A percentile compares a stretch with the other conserved stretches of the same genome.
These are phyloP conservation scores for Acrocephalus scirpaceus DNA, from an alignment of 2,797 vertebrate genomes.

Conservation along the genomic window DNA sequence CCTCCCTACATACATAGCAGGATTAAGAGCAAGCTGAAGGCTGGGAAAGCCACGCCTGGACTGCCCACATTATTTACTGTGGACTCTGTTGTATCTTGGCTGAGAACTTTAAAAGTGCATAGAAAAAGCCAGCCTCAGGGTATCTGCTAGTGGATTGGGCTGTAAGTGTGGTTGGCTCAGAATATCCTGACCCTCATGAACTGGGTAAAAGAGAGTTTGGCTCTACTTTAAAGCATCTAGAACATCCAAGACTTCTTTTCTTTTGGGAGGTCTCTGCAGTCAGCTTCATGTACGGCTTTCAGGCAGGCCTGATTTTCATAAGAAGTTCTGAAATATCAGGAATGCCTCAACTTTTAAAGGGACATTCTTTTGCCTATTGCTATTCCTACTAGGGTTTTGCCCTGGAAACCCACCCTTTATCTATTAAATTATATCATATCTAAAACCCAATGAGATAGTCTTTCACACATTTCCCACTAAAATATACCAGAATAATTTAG, in stretches of 20 bases:
- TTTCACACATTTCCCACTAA: not conserved
- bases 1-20: not conserved
- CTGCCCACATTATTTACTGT: not conserved
- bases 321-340: not conserved
- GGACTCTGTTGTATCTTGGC: not conserved
- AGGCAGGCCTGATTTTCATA: not conserved
- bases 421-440: not conserved
- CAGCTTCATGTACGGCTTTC: not conserved
- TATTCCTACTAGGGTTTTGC: not conserved
- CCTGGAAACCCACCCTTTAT: not conserved
- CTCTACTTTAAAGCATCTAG: not conserved
- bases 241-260: not conserved
- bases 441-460: not conserved
- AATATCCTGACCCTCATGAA: not conserved
- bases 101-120: not conserved
- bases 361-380: not conserved
- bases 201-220: not conserved
- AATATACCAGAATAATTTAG: not conserved
- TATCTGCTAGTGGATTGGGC: not conserved
- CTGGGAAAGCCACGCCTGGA: conserved; percentile 35
- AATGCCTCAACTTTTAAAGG: not conserved
- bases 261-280: not conserved
- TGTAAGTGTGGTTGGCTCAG: not conserved
- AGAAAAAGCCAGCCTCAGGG: not conserved
- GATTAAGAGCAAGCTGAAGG: not conserved